A percentile compares a stretch with the other conserved stretches of the same genome.
Evolutionary conservation across 2,113 vertebrate genomes (phyloP).

Genomic region (Eulemur rufifrons): DNA sequence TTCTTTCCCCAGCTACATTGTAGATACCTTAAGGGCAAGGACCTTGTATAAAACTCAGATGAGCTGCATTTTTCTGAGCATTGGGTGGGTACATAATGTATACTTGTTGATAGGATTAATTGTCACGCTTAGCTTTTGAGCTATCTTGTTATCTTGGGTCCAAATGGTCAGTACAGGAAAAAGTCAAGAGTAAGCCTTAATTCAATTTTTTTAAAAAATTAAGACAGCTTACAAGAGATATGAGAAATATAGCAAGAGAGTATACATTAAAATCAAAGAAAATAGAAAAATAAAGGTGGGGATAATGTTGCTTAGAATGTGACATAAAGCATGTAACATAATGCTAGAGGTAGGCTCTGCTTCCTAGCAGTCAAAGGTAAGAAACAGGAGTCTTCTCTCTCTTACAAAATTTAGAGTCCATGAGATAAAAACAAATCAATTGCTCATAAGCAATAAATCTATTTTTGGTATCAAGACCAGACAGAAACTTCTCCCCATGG

Average conservation of each 20-base stretch:
- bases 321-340: not conserved
- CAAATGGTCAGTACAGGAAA: not conserved
- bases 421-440: slow-evolving; percentile 17
- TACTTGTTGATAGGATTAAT: not conserved
- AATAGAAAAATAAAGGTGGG: not conserved
- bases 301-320: not conserved
- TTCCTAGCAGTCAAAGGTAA: not conserved
- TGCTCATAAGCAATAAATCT: slow-evolving; percentile 35
- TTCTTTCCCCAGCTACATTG: not conserved
- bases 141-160: not conserved
- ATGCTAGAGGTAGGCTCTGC: not conserved
- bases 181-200: not conserved
- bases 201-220: slow-evolving; percentile 8
- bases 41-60: not conserved
- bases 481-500: slow-evolving; percentile 24
- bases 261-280: not conserved
- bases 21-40: not conserved
- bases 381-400: not conserved
- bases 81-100: not conserved
- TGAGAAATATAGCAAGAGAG: not conserved
- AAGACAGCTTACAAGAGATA: not conserved
- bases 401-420: not conserved
- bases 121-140: not conserved
- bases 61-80: not conserved
- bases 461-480: slow-evolving; percentile 47